Percentiles rank a stretch among this genome's conserved stretches.
phyloP scores from a whole-genome alignment of 2,888 invertebrate species.

The Pammene aurita region DNA sequence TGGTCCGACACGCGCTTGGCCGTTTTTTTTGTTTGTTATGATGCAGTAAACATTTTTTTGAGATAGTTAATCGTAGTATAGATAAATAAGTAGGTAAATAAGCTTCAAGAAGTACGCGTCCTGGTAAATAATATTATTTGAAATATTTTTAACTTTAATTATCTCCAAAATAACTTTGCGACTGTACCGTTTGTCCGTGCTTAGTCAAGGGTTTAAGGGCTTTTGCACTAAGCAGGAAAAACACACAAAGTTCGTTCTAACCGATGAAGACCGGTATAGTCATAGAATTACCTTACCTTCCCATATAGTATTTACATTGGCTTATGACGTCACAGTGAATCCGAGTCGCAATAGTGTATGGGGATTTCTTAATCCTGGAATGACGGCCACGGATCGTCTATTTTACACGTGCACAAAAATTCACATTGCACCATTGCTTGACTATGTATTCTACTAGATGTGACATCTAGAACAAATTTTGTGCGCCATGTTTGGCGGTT shows the following conservation, averaged over 20 bases:
- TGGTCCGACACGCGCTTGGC: too few relatives aligned
- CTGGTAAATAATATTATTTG: too few relatives aligned
- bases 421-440: background rate
- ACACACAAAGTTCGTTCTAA: background rate
- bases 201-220: background rate
- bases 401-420: background rate
- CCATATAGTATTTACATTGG: background rate
- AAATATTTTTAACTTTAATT: too few relatives aligned
- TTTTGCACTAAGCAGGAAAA: background rate
- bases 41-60: too few relatives aligned
- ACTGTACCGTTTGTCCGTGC: background rate
- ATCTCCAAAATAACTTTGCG: too few relatives aligned
- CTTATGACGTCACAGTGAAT: slow-evolving; percentile 11
- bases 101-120: too few relatives aligned
- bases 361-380: slow-evolving; percentile 5
- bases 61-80: too few relatives aligned
- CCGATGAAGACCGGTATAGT: background rate
- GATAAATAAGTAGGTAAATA: too few relatives aligned
- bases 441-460: too few relatives aligned
- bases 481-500: too few relatives aligned
- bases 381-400: background rate
- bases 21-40: too few relatives aligned
- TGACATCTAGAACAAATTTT: too few relatives aligned
- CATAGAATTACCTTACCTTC: background rate
- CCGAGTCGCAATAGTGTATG: background rate